These are phyloP conservation scores for Myotis daubentonii DNA, from an alignment of 2,797 vertebrate species.

Conservation along the genomic window DNA sequence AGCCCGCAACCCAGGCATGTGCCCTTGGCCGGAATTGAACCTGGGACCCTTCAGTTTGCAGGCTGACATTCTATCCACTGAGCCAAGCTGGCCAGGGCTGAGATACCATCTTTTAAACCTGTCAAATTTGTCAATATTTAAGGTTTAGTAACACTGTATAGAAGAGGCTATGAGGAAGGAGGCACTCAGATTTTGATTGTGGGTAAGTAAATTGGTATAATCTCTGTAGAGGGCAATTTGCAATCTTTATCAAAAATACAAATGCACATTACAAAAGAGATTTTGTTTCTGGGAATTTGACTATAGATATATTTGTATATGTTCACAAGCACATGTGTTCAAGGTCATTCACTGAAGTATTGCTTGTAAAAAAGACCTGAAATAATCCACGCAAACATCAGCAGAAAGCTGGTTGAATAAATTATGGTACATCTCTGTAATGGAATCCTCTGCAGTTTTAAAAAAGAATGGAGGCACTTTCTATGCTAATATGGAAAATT, in stretches of 20 bases:
- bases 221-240: background rate
- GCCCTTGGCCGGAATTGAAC: no score
- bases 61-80: no score
- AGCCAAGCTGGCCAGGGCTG: no score
- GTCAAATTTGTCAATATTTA: background rate
- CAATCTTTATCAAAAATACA: constrained; percentile 13
- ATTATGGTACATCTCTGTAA: background rate
- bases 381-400: background rate
- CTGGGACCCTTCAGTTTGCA: no score
- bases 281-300: constrained; percentile 18
- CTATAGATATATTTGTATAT: background rate
- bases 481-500: background rate
- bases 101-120: background rate
- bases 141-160: background rate
- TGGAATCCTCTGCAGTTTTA: background rate
- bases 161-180: background rate
- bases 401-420: background rate
- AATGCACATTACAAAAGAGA: constrained; percentile 27
- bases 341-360: background rate
- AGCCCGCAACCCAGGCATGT: no score
- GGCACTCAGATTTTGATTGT: background rate
- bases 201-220: background rate
- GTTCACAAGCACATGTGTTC: background rate
- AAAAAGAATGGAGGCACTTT: background rate
- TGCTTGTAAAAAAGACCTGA: background rate